Evolutionary conservation across 2,888 invertebrate genomes (phyloP).

Genomic region (Leptura quadrifasciata): DNA sequence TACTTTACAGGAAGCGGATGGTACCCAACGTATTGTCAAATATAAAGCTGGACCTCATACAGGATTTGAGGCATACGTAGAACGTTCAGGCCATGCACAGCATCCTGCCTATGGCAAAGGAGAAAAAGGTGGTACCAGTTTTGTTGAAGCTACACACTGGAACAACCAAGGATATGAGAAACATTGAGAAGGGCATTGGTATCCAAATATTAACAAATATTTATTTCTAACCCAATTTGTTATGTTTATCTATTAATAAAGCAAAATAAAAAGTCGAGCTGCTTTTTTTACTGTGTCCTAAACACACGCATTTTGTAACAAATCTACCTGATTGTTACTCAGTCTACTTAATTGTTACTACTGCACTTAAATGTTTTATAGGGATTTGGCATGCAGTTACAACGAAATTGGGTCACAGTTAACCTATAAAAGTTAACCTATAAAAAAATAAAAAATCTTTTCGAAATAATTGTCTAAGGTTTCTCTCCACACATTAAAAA

Average conservation of each 20-base stretch:
- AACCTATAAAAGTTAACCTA: too few species aligned
- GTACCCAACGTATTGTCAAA: slow-evolving; percentile 76
- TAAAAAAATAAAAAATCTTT: too few species aligned
- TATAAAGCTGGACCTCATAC: slow-evolving; percentile 76
- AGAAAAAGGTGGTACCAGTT: slow-evolving; percentile 59
- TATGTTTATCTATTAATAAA: neutral
- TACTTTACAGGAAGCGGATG: slow-evolving; percentile 76
- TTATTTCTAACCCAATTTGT: neutral
- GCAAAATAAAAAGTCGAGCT: neutral
- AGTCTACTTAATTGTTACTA: too few species aligned
- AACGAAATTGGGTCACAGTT: too few species aligned
- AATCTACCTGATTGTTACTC: too few species aligned
- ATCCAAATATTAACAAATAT: neutral
- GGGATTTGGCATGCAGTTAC: too few species aligned
- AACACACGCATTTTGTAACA: too few species aligned
- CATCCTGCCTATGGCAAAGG: slow-evolving; percentile 58
- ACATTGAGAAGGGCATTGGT: neutral
- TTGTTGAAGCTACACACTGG: slow-evolving; percentile 62
- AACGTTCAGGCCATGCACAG: slow-evolving; percentile 73
- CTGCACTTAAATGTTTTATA: too few species aligned
- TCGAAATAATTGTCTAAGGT: too few species aligned
- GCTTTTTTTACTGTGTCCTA: too few species aligned
- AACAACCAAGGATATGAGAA: slow-evolving; percentile 52
- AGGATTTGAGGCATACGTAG: slow-evolving; percentile 72
- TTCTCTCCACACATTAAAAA: too few species aligned